A percentile compares a stretch with the other conserved stretches of the same genome.
Evolutionary conservation across 2,113 vertebrate genomes (phyloP).

Genomic region (Cyanoliseus patagonus): DNA sequence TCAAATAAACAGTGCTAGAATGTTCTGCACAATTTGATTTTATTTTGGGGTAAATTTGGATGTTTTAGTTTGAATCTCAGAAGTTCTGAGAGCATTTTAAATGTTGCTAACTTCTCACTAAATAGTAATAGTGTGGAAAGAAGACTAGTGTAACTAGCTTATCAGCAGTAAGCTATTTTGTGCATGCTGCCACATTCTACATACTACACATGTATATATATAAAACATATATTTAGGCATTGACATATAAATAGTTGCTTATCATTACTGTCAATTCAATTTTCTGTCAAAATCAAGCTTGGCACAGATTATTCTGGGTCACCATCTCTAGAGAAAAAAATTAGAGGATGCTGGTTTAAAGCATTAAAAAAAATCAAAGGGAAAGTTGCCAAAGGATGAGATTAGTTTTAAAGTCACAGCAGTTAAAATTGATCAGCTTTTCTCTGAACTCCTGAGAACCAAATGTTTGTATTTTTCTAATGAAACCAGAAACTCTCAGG

Average conservation of each 20-base stretch:
- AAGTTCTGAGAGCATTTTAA: neutral
- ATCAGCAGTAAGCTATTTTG: neutral
- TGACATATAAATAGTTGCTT: neutral
- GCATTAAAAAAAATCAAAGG: neutral
- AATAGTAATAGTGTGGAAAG: neutral
- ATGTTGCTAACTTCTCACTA: neutral
- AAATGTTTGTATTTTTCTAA: neutral
- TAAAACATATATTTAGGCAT: neutral
- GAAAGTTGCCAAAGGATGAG: neutral
- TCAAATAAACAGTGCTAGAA: neutral
- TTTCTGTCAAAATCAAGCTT: conserved; percentile 18
- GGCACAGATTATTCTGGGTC: neutral
- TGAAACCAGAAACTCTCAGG: neutral
- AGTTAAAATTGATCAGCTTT: neutral
- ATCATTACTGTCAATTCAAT: neutral
- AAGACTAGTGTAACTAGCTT: neutral
- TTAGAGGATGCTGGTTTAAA: neutral
- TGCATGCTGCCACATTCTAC: neutral
- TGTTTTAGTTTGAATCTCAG: neutral
- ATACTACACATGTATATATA: neutral
- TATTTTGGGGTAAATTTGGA: neutral
- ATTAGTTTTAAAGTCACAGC: neutral
- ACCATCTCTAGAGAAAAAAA: neutral
- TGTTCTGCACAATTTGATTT: neutral
- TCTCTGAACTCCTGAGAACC: neutral